A percentile compares a stretch with the other conserved stretches of the same genome.
Evolutionary conservation across 2,797 vertebrate species (phyloP).

Genomic region (Saguinus oedipus): DNA sequence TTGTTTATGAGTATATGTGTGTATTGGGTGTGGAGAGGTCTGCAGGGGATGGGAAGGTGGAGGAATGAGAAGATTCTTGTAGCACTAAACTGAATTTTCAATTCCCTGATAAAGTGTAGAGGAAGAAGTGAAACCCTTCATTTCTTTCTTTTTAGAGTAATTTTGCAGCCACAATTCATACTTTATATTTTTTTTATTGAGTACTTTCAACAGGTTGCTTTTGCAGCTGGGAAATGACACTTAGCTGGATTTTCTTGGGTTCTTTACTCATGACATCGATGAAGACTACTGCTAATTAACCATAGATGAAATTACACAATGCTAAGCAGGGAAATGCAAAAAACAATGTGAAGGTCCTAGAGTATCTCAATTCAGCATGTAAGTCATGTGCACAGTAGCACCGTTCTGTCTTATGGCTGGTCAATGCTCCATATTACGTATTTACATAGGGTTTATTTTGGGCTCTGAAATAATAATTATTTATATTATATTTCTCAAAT

Average conservation of each 20-base stretch:
- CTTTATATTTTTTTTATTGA: background rate
- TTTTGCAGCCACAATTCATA: background rate
- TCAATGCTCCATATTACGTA: background rate
- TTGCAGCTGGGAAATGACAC: constrained; percentile 24
- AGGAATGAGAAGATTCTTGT: background rate
- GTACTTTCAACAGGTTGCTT: constrained; percentile 33
- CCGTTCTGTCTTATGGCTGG: background rate
- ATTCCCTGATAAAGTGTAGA: background rate
- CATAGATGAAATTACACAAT: background rate
- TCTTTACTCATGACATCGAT: constrained; percentile 16
- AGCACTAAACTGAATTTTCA: background rate
- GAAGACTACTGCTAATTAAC: constrained; percentile 6
- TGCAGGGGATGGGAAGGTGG: background rate
- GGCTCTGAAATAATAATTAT: background rate
- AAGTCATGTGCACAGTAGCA: background rate
- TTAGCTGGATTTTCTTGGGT: constrained; percentile 23
- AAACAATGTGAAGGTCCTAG: background rate
- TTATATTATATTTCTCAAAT: background rate
- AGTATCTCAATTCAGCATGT: background rate
- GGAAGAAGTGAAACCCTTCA: background rate
- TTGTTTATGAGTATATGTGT: background rate
- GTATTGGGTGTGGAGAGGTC: background rate
- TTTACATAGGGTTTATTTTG: background rate
- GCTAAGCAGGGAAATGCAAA: background rate
- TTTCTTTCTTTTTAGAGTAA: constrained; percentile 31